Percentiles rank a stretch among this genome's conserved stretches.
These are phyloP conservation scores for Chromobotia macracanthus DNA, from an alignment of 2,797 vertebrate genomes.

Conservation along the genomic window DNA sequence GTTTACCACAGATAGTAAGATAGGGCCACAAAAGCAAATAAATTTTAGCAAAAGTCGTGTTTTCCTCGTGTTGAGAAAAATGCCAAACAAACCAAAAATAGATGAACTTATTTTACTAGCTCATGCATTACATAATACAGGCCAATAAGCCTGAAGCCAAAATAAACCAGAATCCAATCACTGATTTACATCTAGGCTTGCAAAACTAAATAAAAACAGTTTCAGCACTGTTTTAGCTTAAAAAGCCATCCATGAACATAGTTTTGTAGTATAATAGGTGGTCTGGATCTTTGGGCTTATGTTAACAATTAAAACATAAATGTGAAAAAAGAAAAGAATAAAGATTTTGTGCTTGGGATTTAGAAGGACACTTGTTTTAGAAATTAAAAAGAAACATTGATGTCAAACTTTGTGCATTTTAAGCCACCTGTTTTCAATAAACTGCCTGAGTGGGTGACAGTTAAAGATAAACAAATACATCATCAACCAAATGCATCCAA, in stretches of 20 bases:
- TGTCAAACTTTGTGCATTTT: conserved; percentile 6
- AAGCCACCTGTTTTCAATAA: conserved; percentile 15
- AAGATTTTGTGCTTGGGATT: neutral
- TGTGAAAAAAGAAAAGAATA: neutral
- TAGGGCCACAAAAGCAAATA: neutral
- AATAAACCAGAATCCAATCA: conserved; percentile 1
- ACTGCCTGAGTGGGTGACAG: neutral
- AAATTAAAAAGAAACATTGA: conserved; percentile 6
- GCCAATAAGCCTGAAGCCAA: neutral
- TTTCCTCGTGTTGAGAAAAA: neutral
- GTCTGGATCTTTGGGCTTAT: neutral
- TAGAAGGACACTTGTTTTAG: neutral
- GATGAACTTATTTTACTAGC: neutral
- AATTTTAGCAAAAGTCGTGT: neutral
- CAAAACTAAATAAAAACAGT: neutral
- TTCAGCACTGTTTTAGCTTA: neutral
- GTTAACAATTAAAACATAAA: conserved; percentile 1
- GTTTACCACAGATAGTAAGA: neutral
- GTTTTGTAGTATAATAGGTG: neutral
- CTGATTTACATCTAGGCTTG: neutral
- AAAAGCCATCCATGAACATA: neutral
- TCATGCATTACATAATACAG: conserved; percentile 1
- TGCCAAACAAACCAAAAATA: neutral
- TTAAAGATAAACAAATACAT: conserved; percentile 23
- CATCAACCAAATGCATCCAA: neutral